Evolutionary conservation across 2,113 vertebrate genomes (phyloP).

Genomic region (Podocnemis expansa): DNA sequence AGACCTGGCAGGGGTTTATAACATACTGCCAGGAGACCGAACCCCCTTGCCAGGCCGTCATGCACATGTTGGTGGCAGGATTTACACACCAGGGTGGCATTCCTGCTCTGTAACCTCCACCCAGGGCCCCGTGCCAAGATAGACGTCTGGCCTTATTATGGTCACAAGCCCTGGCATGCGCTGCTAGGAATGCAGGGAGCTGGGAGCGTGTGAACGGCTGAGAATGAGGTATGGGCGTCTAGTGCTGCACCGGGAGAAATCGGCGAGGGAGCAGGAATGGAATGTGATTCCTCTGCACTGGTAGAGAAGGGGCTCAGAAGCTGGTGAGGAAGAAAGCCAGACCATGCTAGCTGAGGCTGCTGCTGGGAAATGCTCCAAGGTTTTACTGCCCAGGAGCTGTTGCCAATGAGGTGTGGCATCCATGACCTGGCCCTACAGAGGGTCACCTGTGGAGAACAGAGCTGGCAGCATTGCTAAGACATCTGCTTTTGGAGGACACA

Average conservation of each 20-base stretch:
- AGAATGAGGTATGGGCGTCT: background rate
- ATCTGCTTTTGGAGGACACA: background rate
- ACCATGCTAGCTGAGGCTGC: background rate
- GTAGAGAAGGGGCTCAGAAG: background rate
- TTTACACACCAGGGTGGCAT: background rate
- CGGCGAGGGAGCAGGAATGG: background rate
- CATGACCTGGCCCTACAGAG: background rate
- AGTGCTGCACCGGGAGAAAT: background rate
- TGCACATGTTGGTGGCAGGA: background rate
- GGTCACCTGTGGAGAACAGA: background rate
- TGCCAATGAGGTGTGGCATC: background rate
- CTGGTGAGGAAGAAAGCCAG: background rate
- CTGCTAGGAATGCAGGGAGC: background rate
- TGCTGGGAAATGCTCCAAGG: background rate
- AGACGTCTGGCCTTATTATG: background rate
- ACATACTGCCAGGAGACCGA: too few relatives aligned
- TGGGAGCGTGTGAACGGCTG: background rate
- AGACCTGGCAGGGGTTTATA: background rate
- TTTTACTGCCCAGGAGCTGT: background rate
- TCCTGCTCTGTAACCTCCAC: background rate
- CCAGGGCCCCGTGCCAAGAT: background rate
- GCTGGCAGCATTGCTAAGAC: background rate
- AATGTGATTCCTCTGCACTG: background rate
- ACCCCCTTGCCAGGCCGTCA: too few relatives aligned
- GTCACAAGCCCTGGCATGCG: background rate